These are phyloP conservation scores for Nematopogon swammerdamellus DNA, from an alignment of 2,888 invertebrate genomes.

Conservation along the genomic window DNA sequence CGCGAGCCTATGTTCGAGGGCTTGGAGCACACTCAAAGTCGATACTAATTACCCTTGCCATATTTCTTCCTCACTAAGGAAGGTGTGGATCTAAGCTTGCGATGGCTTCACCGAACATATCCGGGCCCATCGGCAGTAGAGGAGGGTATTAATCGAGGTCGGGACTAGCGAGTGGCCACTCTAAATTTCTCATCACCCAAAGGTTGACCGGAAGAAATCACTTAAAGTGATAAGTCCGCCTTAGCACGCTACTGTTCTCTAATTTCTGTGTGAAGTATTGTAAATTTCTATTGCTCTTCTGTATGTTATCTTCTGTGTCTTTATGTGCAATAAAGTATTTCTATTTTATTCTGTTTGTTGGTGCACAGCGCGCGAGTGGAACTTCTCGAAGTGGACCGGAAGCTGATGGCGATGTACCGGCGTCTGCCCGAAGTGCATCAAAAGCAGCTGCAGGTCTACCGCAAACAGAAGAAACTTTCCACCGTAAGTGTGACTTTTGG, in stretches of 20 bases:
- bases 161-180: too few species aligned
- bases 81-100: too few species aligned
- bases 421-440: slow-evolving; percentile 42
- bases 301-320: slow-evolving; percentile 1
- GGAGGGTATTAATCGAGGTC: too few species aligned
- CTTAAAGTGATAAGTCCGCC: too few species aligned
- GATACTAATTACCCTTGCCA: too few species aligned
- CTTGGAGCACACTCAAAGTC: too few species aligned
- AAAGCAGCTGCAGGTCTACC: slow-evolving; percentile 39
- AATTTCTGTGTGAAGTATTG: background rate
- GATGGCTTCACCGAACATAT: too few species aligned
- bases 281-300: background rate
- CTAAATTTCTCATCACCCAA: too few species aligned
- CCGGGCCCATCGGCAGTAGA: too few species aligned
- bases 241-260: background rate
- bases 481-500: slow-evolving; percentile 24
- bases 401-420: slow-evolving; percentile 47
- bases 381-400: slow-evolving; percentile 39
- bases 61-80: too few species aligned
- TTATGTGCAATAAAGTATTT: background rate
- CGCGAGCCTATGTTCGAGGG: too few species aligned
- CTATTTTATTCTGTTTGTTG: background rate
- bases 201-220: background rate
- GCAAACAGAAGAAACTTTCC: slow-evolving; percentile 42
- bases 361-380: slow-evolving; percentile 18